These are phyloP conservation scores for Dasyurus viverrinus DNA, from an alignment of 2,113 vertebrate genomes.

Conservation along the genomic window DNA sequence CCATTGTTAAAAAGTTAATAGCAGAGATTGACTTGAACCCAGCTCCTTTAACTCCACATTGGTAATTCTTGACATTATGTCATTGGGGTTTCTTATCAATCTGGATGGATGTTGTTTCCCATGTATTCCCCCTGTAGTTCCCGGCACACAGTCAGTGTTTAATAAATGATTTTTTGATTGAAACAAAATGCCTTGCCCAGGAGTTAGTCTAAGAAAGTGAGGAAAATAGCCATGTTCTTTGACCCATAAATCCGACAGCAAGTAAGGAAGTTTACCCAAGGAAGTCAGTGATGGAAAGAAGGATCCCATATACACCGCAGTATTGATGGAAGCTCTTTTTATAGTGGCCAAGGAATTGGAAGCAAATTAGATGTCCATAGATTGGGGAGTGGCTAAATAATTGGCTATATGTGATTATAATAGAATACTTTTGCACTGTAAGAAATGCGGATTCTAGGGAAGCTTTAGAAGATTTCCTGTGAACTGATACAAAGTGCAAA, in stretches of 20 bases:
- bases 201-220: neutral
- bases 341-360: neutral
- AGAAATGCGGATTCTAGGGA: neutral
- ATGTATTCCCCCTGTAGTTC: neutral
- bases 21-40: neutral
- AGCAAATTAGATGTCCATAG: neutral
- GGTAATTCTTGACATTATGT: neutral
- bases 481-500: neutral
- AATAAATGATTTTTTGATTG: neutral
- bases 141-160: neutral
- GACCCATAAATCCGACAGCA: neutral
- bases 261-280: neutral
- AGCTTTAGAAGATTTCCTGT: neutral
- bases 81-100: neutral
- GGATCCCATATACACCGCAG: neutral
- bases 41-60: neutral
- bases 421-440: neutral
- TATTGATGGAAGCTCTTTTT: neutral
- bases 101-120: neutral
- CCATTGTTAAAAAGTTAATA: neutral
- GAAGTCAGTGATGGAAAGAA: neutral
- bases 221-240: neutral
- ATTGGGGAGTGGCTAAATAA: neutral
- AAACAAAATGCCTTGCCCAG: neutral
- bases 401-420: neutral